Base-by-base conservation (phyloP, 2,797 vertebrate genomes). In the Melanogrammus aeglefinus region DNA sequence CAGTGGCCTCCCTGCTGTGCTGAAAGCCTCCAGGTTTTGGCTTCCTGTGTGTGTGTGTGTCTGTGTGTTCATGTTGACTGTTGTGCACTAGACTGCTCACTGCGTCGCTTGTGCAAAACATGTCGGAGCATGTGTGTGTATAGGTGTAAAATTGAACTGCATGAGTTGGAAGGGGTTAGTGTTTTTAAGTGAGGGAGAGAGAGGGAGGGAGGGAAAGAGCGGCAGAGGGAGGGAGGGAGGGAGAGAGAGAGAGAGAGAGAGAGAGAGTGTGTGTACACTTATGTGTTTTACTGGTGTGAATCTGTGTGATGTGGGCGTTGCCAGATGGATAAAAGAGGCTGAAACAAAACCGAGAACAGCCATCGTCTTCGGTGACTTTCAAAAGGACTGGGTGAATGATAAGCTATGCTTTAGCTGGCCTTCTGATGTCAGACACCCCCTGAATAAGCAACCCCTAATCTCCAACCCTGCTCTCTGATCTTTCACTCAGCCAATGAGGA, bases 291-390 rank as follows among this genome's bases (percentile, higher is more conserved):
- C 57, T 66, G 57, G 57, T 66, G 57, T 66, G 57, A 66, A 6
- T 24, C 78, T 87, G 87, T 85, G 88, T 86, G 82, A 76, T 78
- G 90, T 88, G 51, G 80, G 73, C 41, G 74, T 87, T 84, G 83
- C 87, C 91, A 92, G 92, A 92, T 91, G 92, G 80, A 75, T 74
- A 80, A 75, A 79, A 85, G 86, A 66, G 81, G 41, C 31, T 79
- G 80, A 87, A 78, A 83, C 76, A 76, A 38, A 82, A 33, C 72
- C 69, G 81, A 31, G 57, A 78, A 72, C 79, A 83, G 83, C 82
- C 75, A 78, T 86, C 82, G 74, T 84, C 77, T 77, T 85, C 72
- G 74, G 78, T 72, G 79, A 80, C 82, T 72, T 79, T 86, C 24
- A 79, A 44, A 80, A 77, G 79, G 77, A 86, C 13, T 1, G 75